Evolutionary conservation across 2,888 invertebrate genomes (phyloP).

Genomic region (Erebia epiphron): DNA sequence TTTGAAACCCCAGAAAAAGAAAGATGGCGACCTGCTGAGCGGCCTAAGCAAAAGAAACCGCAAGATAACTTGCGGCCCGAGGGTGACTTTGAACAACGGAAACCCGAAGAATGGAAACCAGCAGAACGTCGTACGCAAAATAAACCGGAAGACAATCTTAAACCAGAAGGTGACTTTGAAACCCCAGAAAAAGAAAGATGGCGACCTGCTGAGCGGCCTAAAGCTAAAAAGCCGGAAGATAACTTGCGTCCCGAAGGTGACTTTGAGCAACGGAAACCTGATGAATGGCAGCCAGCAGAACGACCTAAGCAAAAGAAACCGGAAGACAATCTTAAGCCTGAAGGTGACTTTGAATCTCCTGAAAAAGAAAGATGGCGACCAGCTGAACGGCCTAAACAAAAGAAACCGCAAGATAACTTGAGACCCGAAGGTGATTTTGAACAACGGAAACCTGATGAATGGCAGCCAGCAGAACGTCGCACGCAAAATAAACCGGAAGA

Average conservation of each 20-base stretch:
- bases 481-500: slow-evolving; percentile 69
- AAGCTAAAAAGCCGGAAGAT: slow-evolving; percentile 67
- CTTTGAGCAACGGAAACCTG: slow-evolving; percentile 65
- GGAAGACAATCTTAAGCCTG: slow-evolving; percentile 77
- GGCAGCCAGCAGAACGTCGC: slow-evolving; percentile 70
- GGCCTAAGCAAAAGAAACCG: no score
- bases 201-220: no score
- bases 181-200: slow-evolving; percentile 56
- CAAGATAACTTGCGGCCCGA: slow-evolving; percentile 43
- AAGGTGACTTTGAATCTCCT: slow-evolving; percentile 74
- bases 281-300: slow-evolving; percentile 78
- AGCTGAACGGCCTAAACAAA: slow-evolving; percentile 59
- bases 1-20: no score
- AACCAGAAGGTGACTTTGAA: slow-evolving; percentile 80
- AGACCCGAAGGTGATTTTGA: slow-evolving; percentile 75
- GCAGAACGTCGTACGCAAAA: slow-evolving; percentile 63
- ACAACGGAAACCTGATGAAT: slow-evolving; percentile 67
- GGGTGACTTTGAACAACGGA: slow-evolving; percentile 54
- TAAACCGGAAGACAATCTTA: slow-evolving; percentile 76
- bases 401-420: slow-evolving; percentile 76
- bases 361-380: slow-evolving; percentile 52
- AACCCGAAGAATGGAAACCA: slow-evolving; percentile 66
- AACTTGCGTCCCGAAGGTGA: slow-evolving; percentile 83
- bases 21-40: no score
- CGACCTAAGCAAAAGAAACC: slow-evolving; percentile 70